Evolutionary conservation across 2,888 invertebrate genomes (phyloP).

Genomic region (Escarpia spicata): DNA sequence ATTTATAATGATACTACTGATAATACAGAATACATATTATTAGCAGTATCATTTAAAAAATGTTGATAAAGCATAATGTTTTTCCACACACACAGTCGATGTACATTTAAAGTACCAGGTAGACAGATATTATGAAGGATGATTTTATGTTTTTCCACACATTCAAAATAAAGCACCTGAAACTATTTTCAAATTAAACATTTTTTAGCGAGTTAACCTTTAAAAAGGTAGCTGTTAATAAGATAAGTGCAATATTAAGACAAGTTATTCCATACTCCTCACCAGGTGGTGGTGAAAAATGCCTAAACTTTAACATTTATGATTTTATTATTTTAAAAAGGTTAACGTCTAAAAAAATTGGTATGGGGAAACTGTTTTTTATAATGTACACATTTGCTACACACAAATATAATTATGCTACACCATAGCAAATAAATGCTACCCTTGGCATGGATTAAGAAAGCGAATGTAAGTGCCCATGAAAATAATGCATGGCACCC

Average conservation of each 20-base stretch:
- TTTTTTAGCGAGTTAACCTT: not conserved
- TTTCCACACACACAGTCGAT: too few species aligned
- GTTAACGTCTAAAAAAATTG: not conserved
- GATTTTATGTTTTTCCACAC: not conserved
- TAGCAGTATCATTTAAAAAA: not conserved
- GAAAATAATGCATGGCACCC: not conserved
- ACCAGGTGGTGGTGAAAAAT: not conserved
- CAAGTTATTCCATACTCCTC: not conserved
- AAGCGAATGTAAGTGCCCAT: not conserved
- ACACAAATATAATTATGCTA: not conserved
- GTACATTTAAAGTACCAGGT: too few species aligned
- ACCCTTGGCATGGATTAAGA: not conserved
- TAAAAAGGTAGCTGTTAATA: not conserved
- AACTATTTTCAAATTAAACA: not conserved
- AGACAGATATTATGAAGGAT: not conserved
- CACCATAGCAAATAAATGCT: not conserved
- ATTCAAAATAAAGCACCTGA: not conserved
- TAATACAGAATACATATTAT: not conserved
- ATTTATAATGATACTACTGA: too few species aligned
- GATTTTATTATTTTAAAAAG: not conserved
- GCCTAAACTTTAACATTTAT: not conserved
- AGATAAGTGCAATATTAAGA: not conserved
- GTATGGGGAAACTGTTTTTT: not conserved
- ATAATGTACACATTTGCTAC: not conserved
- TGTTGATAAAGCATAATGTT: not conserved